These are phyloP conservation scores for Lerista edwardsae DNA, from an alignment of 2,797 vertebrate species.

Conservation along the genomic window DNA sequence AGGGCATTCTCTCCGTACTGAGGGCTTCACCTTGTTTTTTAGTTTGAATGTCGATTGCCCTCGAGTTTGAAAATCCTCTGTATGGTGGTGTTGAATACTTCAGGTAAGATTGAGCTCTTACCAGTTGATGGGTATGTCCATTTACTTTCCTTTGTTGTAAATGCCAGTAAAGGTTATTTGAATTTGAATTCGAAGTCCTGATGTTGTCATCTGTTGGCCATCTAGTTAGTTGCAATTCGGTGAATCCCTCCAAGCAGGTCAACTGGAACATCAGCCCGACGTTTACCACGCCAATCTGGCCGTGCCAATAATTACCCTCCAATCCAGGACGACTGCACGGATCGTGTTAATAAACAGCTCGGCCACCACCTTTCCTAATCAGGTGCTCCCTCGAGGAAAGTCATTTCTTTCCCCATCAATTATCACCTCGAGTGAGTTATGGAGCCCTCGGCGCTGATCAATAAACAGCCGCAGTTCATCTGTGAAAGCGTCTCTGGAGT, in stretches of 20 bases:
- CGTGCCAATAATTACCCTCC: background rate
- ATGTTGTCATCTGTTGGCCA: background rate
- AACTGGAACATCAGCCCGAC: background rate
- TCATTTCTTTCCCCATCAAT: background rate
- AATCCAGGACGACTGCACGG: background rate
- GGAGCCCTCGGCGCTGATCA: background rate
- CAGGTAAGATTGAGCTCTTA: no score
- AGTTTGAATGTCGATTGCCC: no score
- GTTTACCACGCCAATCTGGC: background rate
- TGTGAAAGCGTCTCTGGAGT: conserved; percentile 15
- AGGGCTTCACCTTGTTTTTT: no score
- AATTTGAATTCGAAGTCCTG: background rate
- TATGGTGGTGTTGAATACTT: no score
- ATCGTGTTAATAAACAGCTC: background rate
- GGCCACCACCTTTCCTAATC: background rate
- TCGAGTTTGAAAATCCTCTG: no score
- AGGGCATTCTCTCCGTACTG: no score
- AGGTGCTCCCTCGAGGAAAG: background rate
- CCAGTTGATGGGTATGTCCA: no score
- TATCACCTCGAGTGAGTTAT: background rate
- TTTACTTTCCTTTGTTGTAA: no score
- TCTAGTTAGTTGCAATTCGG: background rate
- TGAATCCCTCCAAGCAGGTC: no score
- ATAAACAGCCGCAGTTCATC: background rate
- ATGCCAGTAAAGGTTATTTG: no score